phyloP scores from a whole-genome alignment of 2,888 invertebrate species.

The Nemurella pictetii region DNA sequence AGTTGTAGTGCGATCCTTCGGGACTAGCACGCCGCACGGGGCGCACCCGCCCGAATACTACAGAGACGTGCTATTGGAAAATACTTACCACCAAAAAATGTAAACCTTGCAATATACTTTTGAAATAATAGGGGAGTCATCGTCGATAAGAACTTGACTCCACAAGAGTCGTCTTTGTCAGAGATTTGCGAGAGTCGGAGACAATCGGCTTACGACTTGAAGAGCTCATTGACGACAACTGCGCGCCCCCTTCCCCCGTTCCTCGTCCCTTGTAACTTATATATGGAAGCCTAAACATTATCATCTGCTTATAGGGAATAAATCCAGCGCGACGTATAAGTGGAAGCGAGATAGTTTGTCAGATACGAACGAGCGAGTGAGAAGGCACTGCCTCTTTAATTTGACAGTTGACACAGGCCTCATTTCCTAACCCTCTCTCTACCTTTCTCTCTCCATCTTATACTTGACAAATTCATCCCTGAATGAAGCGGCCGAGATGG shows the following conservation, averaged over 20 bases:
- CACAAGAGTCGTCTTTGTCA: neutral
- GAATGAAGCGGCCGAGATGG: constrained; percentile 26
- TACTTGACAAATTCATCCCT: constrained; percentile 28
- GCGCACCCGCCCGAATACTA: neutral
- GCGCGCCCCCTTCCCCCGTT: neutral
- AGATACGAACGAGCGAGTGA: neutral
- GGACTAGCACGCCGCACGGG: neutral
- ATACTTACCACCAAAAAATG: neutral
- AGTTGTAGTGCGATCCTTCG: neutral
- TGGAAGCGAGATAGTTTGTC: neutral
- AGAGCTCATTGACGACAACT: neutral
- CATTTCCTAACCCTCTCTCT: constrained; percentile 19
- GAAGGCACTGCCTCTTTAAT: constrained; percentile 18
- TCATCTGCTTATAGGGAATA: neutral
- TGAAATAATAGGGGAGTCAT: neutral
- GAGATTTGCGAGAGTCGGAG: neutral
- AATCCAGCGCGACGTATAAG: neutral
- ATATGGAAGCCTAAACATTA: neutral
- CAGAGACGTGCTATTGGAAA: neutral
- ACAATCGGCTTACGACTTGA: neutral
- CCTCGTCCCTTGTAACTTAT: neutral
- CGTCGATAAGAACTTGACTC: neutral
- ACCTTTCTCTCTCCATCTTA: neutral
- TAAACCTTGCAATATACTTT: neutral
- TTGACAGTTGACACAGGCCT: constrained; percentile 32